These are phyloP conservation scores for Coregonus clupeaformis DNA, from an alignment of 2,113 vertebrate genomes.

Conservation along the genomic window DNA sequence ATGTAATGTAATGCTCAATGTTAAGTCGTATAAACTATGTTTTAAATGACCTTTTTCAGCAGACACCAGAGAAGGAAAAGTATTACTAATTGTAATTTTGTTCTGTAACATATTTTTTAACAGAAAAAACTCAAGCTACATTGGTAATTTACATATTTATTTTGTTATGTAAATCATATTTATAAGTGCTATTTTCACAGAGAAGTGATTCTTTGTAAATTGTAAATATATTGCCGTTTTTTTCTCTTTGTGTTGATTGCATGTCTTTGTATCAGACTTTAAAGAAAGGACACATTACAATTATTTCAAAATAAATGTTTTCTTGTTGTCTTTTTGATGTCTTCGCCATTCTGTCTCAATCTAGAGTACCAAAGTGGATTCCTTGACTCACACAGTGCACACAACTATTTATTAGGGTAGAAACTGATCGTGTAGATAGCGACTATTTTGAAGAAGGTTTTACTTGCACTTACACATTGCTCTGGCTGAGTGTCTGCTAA, in stretches of 20 bases:
- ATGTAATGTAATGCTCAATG: constrained; percentile 59
- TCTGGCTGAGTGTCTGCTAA: no score
- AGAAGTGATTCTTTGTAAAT: constrained; percentile 86
- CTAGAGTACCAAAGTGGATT: background rate
- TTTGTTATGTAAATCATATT: constrained; percentile 90
- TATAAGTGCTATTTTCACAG: constrained; percentile 86
- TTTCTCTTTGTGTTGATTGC: constrained; percentile 75
- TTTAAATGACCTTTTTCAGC: constrained; percentile 78
- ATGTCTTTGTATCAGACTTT: constrained; percentile 78
- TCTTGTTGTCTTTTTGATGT: constrained; percentile 31
- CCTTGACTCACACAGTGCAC: background rate
- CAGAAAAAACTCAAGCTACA: constrained; percentile 73
- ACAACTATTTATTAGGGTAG: background rate
- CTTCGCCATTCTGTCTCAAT: background rate
- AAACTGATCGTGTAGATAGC: background rate
- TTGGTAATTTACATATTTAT: constrained; percentile 86
- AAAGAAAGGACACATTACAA: constrained; percentile 71
- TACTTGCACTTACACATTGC: no score
- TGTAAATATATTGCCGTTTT: constrained; percentile 81
- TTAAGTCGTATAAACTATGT: constrained; percentile 61
- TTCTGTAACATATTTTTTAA: constrained; percentile 88
- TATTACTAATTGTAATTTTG: constrained; percentile 84
- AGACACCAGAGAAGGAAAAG: constrained; percentile 65
- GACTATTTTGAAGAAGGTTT: no score
- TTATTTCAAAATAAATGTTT: constrained; percentile 55